phyloP scores from a whole-genome alignment of 2,797 vertebrate species.

The Chaetodon trifasciatus region DNA sequence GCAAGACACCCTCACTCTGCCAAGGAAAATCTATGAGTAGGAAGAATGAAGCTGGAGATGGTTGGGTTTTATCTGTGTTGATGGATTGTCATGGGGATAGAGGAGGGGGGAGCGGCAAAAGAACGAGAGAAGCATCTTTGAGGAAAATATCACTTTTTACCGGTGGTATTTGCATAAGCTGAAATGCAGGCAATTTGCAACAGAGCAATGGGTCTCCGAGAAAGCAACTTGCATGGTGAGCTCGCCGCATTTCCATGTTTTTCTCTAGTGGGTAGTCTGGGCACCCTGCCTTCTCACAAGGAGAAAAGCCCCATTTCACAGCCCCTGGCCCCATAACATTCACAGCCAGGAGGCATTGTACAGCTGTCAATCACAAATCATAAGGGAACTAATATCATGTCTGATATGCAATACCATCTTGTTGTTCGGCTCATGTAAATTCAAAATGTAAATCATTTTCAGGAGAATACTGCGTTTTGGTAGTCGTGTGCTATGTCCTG shows the following conservation, averaged over 20 bases:
- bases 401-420: constrained; percentile 12
- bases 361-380: constrained; percentile 59
- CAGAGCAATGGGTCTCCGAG: constrained; percentile 51
- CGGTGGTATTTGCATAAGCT: constrained; percentile 74
- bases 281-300: constrained; percentile 42
- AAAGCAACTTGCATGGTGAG: constrained; percentile 54
- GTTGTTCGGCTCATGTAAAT: constrained; percentile 13
- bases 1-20: constrained; percentile 50
- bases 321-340: constrained; percentile 40
- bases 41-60: constrained; percentile 60
- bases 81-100: constrained; percentile 73
- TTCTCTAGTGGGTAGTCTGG: constrained; percentile 52
- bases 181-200: constrained; percentile 70
- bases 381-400: constrained; percentile 31
- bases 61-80: constrained; percentile 71
- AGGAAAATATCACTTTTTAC: constrained; percentile 66
- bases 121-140: constrained; percentile 42
- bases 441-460: constrained; percentile 14
- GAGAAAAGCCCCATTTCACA: constrained; percentile 60
- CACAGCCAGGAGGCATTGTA: constrained; percentile 34
- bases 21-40: constrained; percentile 56
- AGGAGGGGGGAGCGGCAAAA: constrained; percentile 10
- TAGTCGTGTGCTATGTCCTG: not conserved
- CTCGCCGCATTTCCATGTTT: constrained; percentile 47
- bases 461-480: not conserved